These are phyloP conservation scores for Corythoichthys haematopterus DNA, from an alignment of 2,113 vertebrate species.

Conservation along the genomic window DNA sequence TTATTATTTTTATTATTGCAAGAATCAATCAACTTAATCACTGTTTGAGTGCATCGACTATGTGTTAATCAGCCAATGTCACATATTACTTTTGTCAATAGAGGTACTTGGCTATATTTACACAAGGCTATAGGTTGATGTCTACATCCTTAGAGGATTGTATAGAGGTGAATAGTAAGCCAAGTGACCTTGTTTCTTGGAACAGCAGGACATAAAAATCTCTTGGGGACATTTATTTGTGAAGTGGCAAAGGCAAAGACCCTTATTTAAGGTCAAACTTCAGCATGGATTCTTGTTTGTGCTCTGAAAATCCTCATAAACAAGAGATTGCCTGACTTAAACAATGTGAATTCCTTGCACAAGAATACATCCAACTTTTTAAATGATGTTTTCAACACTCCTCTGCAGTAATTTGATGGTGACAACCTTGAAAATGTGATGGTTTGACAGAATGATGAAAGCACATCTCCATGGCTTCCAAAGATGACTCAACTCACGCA, in stretches of 20 bases:
- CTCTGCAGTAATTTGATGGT: conserved; percentile 11
- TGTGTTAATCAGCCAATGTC: neutral
- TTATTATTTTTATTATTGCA: neutral
- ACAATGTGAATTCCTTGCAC: conserved; percentile 28
- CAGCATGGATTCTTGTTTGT: conserved; percentile 19
- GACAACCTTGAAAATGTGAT: conserved; percentile 5
- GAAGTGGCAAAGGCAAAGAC: conserved; percentile 20
- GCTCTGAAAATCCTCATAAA: conserved; percentile 25
- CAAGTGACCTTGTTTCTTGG: conserved; percentile 47
- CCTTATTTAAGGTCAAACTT: conserved; percentile 14
- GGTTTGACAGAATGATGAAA: conserved; percentile 29
- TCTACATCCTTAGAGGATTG: neutral
- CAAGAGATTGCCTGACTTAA: conserved; percentile 14
- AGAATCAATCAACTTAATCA: neutral
- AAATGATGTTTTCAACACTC: conserved; percentile 6
- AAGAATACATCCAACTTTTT: conserved; percentile 4
- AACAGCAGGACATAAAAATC: conserved; percentile 39
- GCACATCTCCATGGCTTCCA: conserved; percentile 19
- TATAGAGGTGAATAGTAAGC: conserved; percentile 30
- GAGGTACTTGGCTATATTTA: conserved; percentile 1
- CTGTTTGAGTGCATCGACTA: neutral
- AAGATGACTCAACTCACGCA: conserved; percentile 20
- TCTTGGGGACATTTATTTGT: conserved; percentile 35
- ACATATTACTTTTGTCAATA: neutral
- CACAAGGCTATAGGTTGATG: conserved; percentile 21